These are phyloP conservation scores for Poeciliopsis occidentalis DNA, from an alignment of 2,113 vertebrate genomes.

Conservation along the genomic window DNA sequence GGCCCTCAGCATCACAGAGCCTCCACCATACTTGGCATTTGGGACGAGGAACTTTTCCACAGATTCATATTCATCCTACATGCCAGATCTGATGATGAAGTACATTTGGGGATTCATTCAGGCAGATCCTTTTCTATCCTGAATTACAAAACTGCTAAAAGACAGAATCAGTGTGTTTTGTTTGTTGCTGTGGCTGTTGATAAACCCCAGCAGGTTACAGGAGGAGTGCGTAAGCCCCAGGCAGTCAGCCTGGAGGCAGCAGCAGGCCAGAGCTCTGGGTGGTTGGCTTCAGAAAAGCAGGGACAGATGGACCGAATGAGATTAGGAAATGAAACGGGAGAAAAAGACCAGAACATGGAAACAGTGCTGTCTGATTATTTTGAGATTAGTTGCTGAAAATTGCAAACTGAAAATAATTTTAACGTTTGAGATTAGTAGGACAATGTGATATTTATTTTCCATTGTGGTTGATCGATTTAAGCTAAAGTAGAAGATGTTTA, in stretches of 20 bases:
- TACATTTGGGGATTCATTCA: no score
- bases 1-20: no score
- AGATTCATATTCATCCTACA: no score
- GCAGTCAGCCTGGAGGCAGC: conserved; percentile 8
- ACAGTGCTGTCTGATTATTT: not conserved
- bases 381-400: not conserved
- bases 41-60: no score
- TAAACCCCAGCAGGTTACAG: not conserved
- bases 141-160: not conserved
- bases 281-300: conserved; percentile 24
- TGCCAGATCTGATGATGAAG: no score
- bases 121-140: not conserved
- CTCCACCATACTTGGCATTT: no score
- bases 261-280: conserved; percentile 43
- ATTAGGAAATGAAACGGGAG: conserved; percentile 16
- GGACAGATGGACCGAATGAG: conserved; percentile 61
- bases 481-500: not conserved
- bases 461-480: not conserved
- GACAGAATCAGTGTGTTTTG: not conserved
- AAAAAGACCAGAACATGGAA: not conserved
- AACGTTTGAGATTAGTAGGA: not conserved
- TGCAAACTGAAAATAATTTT: not conserved
- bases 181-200: not conserved
- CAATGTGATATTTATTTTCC: not conserved
- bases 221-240: conserved; percentile 7